Evolutionary conservation across 2,888 invertebrate species (phyloP).

Genomic region (Trachelus iudaicus): DNA sequence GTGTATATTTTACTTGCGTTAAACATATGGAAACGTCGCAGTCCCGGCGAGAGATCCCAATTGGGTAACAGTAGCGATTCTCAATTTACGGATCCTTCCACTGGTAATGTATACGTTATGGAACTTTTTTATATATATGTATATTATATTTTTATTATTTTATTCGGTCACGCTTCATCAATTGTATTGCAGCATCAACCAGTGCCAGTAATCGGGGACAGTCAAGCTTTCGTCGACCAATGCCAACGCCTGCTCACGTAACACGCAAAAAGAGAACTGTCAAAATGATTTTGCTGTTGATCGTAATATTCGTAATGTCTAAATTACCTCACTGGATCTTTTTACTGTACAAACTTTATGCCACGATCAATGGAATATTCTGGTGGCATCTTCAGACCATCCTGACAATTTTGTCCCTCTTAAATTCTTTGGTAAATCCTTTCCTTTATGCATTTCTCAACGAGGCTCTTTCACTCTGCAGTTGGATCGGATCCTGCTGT

Average conservation of each 20-base stretch:
- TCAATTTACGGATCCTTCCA: slow-evolving; percentile 30
- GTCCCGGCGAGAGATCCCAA: slow-evolving; percentile 28
- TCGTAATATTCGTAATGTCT: slow-evolving; percentile 68
- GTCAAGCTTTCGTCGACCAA: slow-evolving; percentile 11
- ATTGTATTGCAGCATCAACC: slow-evolving; percentile 28
- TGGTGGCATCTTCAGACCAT: slow-evolving; percentile 67
- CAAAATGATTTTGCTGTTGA: slow-evolving; percentile 69
- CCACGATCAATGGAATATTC: slow-evolving; percentile 42
- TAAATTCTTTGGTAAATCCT: slow-evolving; percentile 71
- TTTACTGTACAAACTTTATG: slow-evolving; percentile 65
- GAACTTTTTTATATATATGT: background rate
- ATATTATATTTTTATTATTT: background rate
- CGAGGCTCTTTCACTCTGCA: slow-evolving; percentile 60
- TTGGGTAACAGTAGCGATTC: slow-evolving; percentile 30
- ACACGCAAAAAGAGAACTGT: slow-evolving; percentile 70
- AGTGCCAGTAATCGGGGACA: slow-evolving; percentile 22
- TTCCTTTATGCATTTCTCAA: slow-evolving; percentile 72
- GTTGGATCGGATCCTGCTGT: slow-evolving; percentile 28
- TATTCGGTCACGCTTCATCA: background rate
- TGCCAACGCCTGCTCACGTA: slow-evolving; percentile 30
- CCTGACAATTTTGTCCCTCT: slow-evolving; percentile 68
- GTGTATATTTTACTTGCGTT: slow-evolving; percentile 43
- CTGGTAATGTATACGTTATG: slow-evolving; percentile 23
- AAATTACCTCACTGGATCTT: slow-evolving; percentile 70
- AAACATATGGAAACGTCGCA: slow-evolving; percentile 40